A percentile compares a stretch with the other conserved stretches of the same genome.
Conservation (phyloP, 2,888 invertebrate species). For the Hedya salicella region DNA sequence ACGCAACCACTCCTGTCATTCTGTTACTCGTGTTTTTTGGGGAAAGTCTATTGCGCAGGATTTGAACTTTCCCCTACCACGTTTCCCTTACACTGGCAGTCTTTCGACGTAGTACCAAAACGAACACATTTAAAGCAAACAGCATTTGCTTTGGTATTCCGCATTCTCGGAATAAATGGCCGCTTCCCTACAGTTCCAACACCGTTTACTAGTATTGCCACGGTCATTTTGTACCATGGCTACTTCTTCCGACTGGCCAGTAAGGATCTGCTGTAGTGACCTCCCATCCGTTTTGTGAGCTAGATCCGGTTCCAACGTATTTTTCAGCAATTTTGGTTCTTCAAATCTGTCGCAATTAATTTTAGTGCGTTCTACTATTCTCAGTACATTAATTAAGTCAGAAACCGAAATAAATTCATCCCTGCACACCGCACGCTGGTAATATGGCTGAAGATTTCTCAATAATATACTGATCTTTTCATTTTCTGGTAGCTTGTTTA, state of each 20-base stretch:
- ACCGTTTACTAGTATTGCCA: not conserved
- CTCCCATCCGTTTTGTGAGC: not conserved
- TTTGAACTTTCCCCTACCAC: constrained; percentile 2
- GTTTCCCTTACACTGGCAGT: constrained; percentile 18
- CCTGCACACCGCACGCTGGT: constrained; percentile 9
- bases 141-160: not conserved
- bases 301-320: not conserved
- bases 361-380: constrained; percentile 5
- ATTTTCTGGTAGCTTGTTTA: not conserved
- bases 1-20: constrained; percentile 40
- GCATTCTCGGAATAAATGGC: constrained; percentile 2
- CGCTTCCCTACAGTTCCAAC: constrained; percentile 7
- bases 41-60: constrained; percentile 37
- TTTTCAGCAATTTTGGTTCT: not conserved
- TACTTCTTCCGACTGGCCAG: not conserved
- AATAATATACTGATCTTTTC: constrained; percentile 6
- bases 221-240: not conserved
- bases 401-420: constrained; percentile 8
- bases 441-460: constrained; percentile 16
- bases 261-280: not conserved
- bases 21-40: constrained; percentile 9
- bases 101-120: not conserved
- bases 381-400: constrained; percentile 2
- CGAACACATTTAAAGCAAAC: constrained; percentile 4
- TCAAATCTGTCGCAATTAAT: constrained; percentile 2